Conservation (phyloP, 2,113 vertebrate species). For the Origma solitaria region DNA sequence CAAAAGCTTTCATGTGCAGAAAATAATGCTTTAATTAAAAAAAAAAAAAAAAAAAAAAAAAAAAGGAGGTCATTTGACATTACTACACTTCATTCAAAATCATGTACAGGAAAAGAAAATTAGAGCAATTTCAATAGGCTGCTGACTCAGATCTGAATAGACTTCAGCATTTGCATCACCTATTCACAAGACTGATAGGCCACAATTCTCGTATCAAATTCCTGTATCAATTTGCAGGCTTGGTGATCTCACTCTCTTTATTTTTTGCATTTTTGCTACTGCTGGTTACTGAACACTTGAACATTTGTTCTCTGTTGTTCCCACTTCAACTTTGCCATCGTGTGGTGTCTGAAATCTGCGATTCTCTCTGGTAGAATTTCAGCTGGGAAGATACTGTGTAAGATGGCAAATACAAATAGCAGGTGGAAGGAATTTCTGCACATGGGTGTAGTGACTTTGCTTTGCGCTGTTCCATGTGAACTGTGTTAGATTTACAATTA, state of each 20-base stretch:
- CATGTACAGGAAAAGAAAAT: not conserved
- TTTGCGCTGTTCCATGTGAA: not conserved
- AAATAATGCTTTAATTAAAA: constrained; percentile 26
- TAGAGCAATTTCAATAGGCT: not conserved
- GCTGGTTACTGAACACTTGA: not conserved
- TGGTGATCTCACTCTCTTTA: not conserved
- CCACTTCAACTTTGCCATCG: not conserved
- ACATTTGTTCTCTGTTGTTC: not conserved
- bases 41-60: not conserved
- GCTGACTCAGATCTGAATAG: not conserved
- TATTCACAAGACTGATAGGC: not conserved
- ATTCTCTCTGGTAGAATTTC: not conserved
- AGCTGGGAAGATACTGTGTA: not conserved
- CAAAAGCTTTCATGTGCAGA: constrained; percentile 6
- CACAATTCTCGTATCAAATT: not conserved
- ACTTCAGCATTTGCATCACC: not conserved
- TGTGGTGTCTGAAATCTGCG: not conserved
- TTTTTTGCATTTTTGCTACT: not conserved
- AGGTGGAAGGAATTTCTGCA: not conserved
- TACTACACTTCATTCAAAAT: not conserved
- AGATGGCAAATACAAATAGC: not conserved
- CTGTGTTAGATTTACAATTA: not conserved
- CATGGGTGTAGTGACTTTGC: not conserved
- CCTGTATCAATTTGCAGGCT: not conserved
- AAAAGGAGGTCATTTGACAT: not conserved